Evolutionary conservation across 2,113 vertebrate species (phyloP), one percentile per base, ranked within the genome.

Genomic region (Struthio camelus): DNA sequence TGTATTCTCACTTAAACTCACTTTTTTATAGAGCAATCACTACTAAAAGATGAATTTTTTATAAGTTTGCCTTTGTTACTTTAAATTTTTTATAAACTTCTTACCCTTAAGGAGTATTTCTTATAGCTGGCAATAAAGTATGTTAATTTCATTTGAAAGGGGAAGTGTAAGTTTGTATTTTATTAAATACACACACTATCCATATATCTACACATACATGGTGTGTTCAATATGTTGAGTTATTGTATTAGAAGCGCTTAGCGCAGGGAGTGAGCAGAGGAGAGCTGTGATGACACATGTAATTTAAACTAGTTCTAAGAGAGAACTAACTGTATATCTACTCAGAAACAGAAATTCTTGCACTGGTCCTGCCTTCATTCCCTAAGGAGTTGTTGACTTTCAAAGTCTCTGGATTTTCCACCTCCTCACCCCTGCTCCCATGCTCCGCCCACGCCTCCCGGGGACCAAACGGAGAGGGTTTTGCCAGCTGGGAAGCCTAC

Each of bases 31-130:
- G 97, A 95, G 96, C 97, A 97, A 97, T 97, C 97, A 97, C 96
- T 95, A 96, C 94, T 94, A 93, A 95, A 97, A 97, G 97, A 98
- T 97, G 93, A 98, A 97, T 98, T 97, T 98, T 98, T 98, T 96
- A 98, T 98, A 97, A 97, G 96, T 97, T 98, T 97, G 97, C 96
- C 98, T 98, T 98, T 97, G 96, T 97, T 97, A 98, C 93, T 95
- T 90, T 97, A 96, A 97, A 97, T 97, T 97, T 97, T 97, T 98
- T 98, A 90, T 98, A 98, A 97, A 97, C 90, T 96, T 83, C 97
- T 92, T 96, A 96, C 97, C 97, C 96, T 95, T 94, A 93, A 98
- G 97, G 97, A 97, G 96, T 95, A 94, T 97, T 98, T 96, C 94
- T 97, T 87, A 96, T 85, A 93, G 96, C 96, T 94, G 84, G 95